Conservation (phyloP, 2,888 invertebrate genomes). For the Lithosia quadra region DNA sequence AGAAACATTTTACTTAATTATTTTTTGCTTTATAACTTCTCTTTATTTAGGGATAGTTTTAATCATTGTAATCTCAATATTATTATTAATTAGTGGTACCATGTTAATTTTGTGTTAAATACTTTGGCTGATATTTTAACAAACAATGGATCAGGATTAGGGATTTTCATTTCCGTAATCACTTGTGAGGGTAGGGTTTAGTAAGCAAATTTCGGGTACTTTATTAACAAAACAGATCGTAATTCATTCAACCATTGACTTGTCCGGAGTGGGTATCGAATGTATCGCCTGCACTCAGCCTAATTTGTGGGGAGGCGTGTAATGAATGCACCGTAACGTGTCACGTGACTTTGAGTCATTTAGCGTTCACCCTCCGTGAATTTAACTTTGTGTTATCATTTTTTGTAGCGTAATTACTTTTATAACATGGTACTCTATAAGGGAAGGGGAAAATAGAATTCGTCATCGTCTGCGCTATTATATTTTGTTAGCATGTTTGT, state of each 20-base stretch:
- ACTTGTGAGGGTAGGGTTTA: not conserved
- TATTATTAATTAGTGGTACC: too few species aligned
- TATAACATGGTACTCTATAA: conserved; percentile 39
- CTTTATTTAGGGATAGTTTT: not conserved
- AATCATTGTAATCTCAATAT: too few species aligned
- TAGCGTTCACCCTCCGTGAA: conserved; percentile 47
- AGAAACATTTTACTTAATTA: not conserved
- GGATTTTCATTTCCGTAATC: not conserved
- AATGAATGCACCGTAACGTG: conserved; percentile 53
- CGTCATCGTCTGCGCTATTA: conserved; percentile 33
- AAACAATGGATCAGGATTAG: not conserved
- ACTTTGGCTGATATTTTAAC: not conserved
- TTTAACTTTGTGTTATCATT: conserved; percentile 43
- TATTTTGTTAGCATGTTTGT: conserved; percentile 37
- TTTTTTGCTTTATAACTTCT: not conserved
- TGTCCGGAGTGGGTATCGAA: conserved; percentile 50
- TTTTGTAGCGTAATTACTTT: conserved; percentile 49
- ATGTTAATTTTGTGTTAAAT: too few species aligned
- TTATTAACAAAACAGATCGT: conserved; percentile 45
- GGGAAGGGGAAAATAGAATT: conserved; percentile 35
- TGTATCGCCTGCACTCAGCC: conserved; percentile 64
- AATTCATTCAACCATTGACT: conserved; percentile 49
- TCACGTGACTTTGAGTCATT: conserved; percentile 65
- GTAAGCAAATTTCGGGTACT: conserved; percentile 26
- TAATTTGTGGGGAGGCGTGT: conserved; percentile 67